Evolutionary conservation across 2,797 vertebrate genomes (phyloP).

Genomic region (Etheostoma nigrum): DNA sequence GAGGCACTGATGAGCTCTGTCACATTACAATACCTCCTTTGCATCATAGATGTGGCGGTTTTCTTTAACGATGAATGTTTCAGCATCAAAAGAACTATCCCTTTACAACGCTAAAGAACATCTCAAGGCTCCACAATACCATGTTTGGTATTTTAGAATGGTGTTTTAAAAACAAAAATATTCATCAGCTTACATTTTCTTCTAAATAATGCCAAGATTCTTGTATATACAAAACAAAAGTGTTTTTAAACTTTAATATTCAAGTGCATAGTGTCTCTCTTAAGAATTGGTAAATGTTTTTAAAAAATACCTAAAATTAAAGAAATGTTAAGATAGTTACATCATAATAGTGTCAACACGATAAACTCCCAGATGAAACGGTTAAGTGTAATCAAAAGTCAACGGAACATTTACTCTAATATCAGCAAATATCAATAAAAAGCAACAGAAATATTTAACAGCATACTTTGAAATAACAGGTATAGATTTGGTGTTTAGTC

Average conservation of each 20-base stretch:
- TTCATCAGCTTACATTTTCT: background rate
- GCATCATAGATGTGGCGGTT: background rate
- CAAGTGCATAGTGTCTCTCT: no score
- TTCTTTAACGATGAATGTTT: background rate
- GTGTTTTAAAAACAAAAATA: background rate
- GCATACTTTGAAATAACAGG: background rate
- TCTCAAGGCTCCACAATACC: background rate
- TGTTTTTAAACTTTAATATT: no score
- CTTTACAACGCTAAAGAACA: background rate
- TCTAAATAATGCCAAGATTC: background rate
- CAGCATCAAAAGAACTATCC: background rate
- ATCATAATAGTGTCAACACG: no score
- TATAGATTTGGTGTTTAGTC: background rate
- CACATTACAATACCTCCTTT: background rate
- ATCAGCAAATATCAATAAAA: background rate
- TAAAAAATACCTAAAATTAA: no score
- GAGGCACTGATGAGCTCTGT: slow-evolving; percentile 15
- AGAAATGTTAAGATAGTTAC: no score
- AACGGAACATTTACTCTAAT: background rate
- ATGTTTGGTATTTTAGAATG: background rate
- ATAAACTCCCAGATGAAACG: background rate
- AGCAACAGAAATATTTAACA: background rate
- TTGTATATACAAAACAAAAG: background rate
- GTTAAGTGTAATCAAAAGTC: background rate
- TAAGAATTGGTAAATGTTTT: no score